These are phyloP conservation scores for Zaprionus capensis DNA, from an alignment of 1,140 invertebrate genomes.

Conservation along the genomic window DNA sequence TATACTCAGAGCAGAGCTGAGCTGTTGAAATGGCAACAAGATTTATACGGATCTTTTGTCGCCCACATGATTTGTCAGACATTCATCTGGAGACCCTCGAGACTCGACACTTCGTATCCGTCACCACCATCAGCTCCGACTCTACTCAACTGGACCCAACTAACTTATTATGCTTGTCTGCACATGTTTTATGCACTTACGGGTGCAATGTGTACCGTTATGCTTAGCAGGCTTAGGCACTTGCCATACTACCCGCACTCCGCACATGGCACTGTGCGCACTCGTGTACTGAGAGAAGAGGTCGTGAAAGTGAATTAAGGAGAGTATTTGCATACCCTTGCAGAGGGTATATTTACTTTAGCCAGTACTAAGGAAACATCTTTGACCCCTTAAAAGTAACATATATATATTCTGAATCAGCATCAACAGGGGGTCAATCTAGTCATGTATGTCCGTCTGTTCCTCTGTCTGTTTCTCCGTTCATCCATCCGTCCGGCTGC, in stretches of 20 bases:
- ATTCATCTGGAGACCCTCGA: conserved; percentile 1
- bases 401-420: too few species aligned
- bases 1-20: not conserved
- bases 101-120: conserved; percentile 1
- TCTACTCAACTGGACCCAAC: conserved; percentile 12
- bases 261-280: not conserved
- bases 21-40: conserved; percentile 14
- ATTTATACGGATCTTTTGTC: conserved; percentile 11
- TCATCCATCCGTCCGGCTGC: too few species aligned
- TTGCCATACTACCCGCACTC: not conserved
- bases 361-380: too few species aligned
- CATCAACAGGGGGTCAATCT: too few species aligned
- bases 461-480: too few species aligned
- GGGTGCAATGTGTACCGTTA: conserved; percentile 7
- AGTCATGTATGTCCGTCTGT: too few species aligned
- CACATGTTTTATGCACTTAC: conserved; percentile 28
- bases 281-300: not conserved
- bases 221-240: conserved; percentile 17
- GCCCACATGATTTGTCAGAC: conserved; percentile 16
- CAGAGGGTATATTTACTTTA: too few species aligned
- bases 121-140: not conserved
- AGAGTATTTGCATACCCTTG: too few species aligned
- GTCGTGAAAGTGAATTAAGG: not conserved
- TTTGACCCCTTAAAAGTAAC: too few species aligned
- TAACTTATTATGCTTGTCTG: conserved; percentile 34